These are phyloP conservation scores for Lasioglossum leucozonium DNA, from an alignment of 2,888 invertebrate species.

Conservation along the genomic window DNA sequence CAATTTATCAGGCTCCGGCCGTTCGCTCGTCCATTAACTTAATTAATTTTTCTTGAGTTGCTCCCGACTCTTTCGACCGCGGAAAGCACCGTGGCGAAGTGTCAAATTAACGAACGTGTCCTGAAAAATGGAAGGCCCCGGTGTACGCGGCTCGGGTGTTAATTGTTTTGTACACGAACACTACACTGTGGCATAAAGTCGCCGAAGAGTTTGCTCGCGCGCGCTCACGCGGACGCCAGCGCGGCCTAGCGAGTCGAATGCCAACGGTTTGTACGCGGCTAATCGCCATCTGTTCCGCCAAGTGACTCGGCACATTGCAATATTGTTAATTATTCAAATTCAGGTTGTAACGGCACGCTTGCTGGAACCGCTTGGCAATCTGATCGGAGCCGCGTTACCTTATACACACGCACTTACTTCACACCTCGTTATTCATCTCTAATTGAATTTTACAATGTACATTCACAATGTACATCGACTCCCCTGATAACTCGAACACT, in stretches of 20 bases:
- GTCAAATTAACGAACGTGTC: constrained; percentile 69
- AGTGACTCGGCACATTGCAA: constrained; percentile 65
- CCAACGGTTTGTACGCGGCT: constrained; percentile 67
- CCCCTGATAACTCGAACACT: constrained; percentile 10
- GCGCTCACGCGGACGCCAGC: not conserved
- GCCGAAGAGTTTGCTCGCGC: not conserved
- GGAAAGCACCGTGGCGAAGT: constrained; percentile 46
- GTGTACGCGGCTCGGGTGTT: constrained; percentile 55
- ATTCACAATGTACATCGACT: constrained; percentile 14
- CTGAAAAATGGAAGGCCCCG: constrained; percentile 69
- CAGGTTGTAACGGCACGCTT: constrained; percentile 44
- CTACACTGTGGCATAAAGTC: not conserved
- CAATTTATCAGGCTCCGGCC: constrained; percentile 57
- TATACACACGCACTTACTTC: constrained; percentile 27
- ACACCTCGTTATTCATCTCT: constrained; percentile 43
- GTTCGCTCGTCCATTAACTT: constrained; percentile 64
- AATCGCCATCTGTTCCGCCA: constrained; percentile 71
- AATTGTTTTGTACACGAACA: constrained; percentile 75
- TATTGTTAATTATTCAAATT: constrained; percentile 66
- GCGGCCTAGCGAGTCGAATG: constrained; percentile 53
- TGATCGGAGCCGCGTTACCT: constrained; percentile 46
- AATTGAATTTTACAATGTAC: constrained; percentile 41
- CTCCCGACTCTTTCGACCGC: constrained; percentile 43
- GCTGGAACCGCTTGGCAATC: constrained; percentile 48
- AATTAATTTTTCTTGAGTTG: constrained; percentile 67